phyloP scores from a whole-genome alignment of 2,797 vertebrate species.

The Uromys caudimaculatus region DNA sequence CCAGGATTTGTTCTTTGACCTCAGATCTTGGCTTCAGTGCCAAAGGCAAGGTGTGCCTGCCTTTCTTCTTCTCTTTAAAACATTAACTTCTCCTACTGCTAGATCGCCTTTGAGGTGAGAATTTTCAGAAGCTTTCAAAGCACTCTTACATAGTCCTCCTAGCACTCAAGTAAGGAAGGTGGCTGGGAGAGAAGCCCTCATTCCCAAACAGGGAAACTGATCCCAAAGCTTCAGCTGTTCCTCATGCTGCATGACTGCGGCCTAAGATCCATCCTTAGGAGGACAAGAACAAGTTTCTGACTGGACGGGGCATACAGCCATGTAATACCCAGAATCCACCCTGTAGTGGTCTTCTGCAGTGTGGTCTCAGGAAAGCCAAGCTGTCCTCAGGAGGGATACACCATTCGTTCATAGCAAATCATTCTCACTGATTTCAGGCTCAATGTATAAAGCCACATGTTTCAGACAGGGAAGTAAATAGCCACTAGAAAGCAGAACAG shows the following conservation, averaged over 20 bases:
- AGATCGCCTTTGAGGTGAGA: conserved; percentile 2
- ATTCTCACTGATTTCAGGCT: not conserved
- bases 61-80: conserved; percentile 60
- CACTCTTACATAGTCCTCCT: conserved; percentile 10
- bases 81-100: not conserved
- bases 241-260: not conserved
- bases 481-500: conserved; percentile 16
- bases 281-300: not conserved
- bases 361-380: not conserved
- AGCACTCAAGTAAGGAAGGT: not conserved
- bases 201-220: not conserved
- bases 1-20: conserved; percentile 42
- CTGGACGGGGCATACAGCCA: not conserved
- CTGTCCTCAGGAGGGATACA: not conserved
- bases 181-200: not conserved
- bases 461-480: not conserved
- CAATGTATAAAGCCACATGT: not conserved
- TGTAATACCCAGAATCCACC: not conserved
- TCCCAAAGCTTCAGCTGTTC: not conserved
- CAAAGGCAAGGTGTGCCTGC: not conserved
- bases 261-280: not conserved
- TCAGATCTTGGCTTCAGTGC: conserved; percentile 49
- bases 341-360: not conserved
- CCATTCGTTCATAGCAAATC: not conserved
- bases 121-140: conserved; percentile 49